Base-by-base conservation (phyloP, 2,797 vertebrate genomes). In the Coracias cyanogaster region DNA sequence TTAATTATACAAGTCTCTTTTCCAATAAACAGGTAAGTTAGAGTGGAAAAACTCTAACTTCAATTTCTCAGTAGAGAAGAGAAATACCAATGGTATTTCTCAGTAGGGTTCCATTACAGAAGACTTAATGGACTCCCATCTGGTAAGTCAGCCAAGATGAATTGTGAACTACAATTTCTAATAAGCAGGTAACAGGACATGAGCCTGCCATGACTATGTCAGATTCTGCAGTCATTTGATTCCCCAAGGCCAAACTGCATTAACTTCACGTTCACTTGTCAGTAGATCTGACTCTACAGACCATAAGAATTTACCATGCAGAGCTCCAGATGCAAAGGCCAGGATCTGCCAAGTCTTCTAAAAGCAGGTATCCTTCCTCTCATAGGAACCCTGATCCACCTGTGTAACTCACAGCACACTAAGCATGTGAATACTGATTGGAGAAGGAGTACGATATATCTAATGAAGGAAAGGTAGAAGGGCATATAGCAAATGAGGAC, bases 71-170 rank as follows among this genome's bases (percentile, higher is more conserved):
- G n/a, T n/a, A n/a, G n/a, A n/a, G n/a, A n/a, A n/a, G n/a, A n/a
- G n/a, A n/a, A n/a, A n/a, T n/a, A n/a, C 49, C 84, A 86, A 83
- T 46, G 66, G 45, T 82, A 55, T 93, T 93, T 88, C 82, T 74
- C 43, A 87, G 62, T 64, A 92, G 69, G 54, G 69, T 93, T 93
- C 91, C 70, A 93, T 88, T 94, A 93, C 25, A 70, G 77, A 86
- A 89, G 54, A 92, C 51, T 81, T 95, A 77, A 83, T 79, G 92
- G 81, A 72, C 66, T 94, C 39, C 72, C 77, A 94, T 93, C 88
- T 95, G 88, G 55, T 84, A 93, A 95, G 83, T 33, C 60, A 90
- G 80, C 62, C n/a, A 39, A 92, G 86, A 94, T 81, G 66, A 96
- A 95, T 71, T 89, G 80, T 77, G 70, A 95, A 86, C 58, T 37